Conservation (phyloP, 2,797 vertebrate species). For the Eospalax fontanierii region DNA sequence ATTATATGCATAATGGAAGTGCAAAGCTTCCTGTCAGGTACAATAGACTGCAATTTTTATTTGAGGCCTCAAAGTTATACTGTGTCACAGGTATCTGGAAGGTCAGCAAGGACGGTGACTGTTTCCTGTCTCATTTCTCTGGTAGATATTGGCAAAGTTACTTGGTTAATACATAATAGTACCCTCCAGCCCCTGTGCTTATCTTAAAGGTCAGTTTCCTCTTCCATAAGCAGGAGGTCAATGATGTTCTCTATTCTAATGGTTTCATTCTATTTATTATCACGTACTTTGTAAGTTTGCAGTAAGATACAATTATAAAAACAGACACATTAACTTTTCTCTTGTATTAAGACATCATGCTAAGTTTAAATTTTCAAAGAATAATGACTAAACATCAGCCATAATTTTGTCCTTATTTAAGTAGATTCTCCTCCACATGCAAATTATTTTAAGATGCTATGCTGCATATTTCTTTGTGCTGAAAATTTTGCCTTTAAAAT, state of each 20-base stretch:
- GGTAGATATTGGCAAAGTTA: slow-evolving; percentile 75
- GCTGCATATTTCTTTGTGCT: background rate
- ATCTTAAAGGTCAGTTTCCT: slow-evolving; percentile 74
- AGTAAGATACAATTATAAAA: slow-evolving; percentile 75
- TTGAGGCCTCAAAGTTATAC: slow-evolving; percentile 80
- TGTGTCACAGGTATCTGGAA: slow-evolving; percentile 72
- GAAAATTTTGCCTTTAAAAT: slow-evolving; percentile 28
- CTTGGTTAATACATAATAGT: slow-evolving; percentile 69
- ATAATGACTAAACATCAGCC: slow-evolving; percentile 31
- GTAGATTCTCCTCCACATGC: background rate
- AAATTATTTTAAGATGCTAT: background rate
- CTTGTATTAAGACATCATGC: slow-evolving; percentile 57
- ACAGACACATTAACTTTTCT: slow-evolving; percentile 69
- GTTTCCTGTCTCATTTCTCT: slow-evolving; percentile 70
- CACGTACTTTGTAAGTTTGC: slow-evolving; percentile 53
- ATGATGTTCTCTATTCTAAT: slow-evolving; percentile 66
- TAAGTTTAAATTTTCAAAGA: slow-evolving; percentile 49
- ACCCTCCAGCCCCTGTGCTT: slow-evolving; percentile 16
- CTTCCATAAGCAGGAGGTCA: slow-evolving; percentile 68
- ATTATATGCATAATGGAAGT: slow-evolving; percentile 86
- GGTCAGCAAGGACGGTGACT: slow-evolving; percentile 71
- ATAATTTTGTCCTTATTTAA: slow-evolving; percentile 12
- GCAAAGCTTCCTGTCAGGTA: slow-evolving; percentile 82
- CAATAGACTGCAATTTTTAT: slow-evolving; percentile 83
- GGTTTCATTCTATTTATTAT: slow-evolving; percentile 56